Evolutionary conservation across 2,113 vertebrate genomes (phyloP), one percentile per base, ranked within the genome.

Genomic region (Prionailurus viverrinus): DNA sequence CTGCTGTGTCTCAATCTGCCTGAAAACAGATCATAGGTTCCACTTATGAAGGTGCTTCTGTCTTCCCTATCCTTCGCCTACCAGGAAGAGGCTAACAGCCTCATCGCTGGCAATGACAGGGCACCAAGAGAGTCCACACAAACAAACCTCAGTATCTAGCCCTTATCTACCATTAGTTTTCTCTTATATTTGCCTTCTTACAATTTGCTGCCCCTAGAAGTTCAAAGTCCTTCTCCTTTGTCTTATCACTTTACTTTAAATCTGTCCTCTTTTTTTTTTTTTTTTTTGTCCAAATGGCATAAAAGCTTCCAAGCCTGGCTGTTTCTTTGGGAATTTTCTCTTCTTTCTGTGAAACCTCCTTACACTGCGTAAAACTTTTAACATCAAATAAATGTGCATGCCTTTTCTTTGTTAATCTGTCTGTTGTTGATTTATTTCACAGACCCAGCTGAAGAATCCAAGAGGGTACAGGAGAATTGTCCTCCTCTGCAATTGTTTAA

Each of bases 171-270:
- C 41, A 78, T 65, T 53, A 11, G 39, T 41, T 73, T 41, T 66
- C 23, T 29, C 25, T 8, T 63, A 29, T 73, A 29, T 78, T 84
- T 68, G 51, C 68, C 14, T 93, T 96, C 33, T 13, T 89, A 21
- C 27, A n/a, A 33, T 84, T 84, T 84, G 25, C 85, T 89, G 58
- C 58, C 58, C 61, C 65, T 33, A 11, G 51, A 82, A 61, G 25
- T 39, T 84, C 41, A 15, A 63, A 84, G 85, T 41, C 39, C 19
- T 27, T 53, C 53, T 82, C 61, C 58, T 93, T 93, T 83, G 48
- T 79, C 79, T 83, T 93, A 25, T 33, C 48, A 41, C 69, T 83
- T 84, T 33, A 45, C 55, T 92, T 93, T 96, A 89, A 89, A 78
- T 41, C 21, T 51, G 55, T 78, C n/a, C 12, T 45, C 45, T 8